Evolutionary conservation across 2,113 vertebrate species (phyloP).

Genomic region (Eira barbara): DNA sequence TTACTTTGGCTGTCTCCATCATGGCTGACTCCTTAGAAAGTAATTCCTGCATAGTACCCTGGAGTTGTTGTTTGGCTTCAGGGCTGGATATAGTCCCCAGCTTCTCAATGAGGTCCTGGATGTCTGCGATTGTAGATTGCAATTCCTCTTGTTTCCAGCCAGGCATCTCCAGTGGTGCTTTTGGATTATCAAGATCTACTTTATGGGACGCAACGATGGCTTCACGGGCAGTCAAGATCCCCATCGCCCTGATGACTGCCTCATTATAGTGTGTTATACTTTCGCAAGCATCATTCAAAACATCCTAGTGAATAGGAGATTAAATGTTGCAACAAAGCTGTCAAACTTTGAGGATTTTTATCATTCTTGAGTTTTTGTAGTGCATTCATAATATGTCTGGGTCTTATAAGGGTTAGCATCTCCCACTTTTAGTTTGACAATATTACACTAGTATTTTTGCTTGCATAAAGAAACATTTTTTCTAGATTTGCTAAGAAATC

Average conservation of each 20-base stretch:
- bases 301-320: conserved; percentile 78
- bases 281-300: conserved; percentile 79
- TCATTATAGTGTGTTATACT: conserved; percentile 77
- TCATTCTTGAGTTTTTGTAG: not conserved
- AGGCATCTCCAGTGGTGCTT: conserved; percentile 64
- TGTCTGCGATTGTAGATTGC: conserved; percentile 75
- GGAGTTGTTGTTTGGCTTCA: conserved; percentile 78
- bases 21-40: conserved; percentile 80
- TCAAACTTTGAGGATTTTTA: not conserved
- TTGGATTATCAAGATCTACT: conserved; percentile 66
- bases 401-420: not conserved
- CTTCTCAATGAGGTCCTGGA: conserved; percentile 78
- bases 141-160: conserved; percentile 81
- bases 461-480: not conserved
- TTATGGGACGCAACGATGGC: conserved; percentile 61
- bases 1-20: conserved; percentile 78
- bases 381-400: not conserved
- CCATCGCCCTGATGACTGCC: conserved; percentile 70
- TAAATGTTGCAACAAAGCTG: not conserved
- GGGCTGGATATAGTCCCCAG: conserved; percentile 77
- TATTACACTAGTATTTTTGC: not conserved
- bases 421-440: not conserved
- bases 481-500: conserved; percentile 28
- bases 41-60: conserved; percentile 81
- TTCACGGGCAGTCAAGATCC: conserved; percentile 79